Evolutionary conservation across 2,797 vertebrate species (phyloP).

Genomic region (Ctenopoma multispine): DNA sequence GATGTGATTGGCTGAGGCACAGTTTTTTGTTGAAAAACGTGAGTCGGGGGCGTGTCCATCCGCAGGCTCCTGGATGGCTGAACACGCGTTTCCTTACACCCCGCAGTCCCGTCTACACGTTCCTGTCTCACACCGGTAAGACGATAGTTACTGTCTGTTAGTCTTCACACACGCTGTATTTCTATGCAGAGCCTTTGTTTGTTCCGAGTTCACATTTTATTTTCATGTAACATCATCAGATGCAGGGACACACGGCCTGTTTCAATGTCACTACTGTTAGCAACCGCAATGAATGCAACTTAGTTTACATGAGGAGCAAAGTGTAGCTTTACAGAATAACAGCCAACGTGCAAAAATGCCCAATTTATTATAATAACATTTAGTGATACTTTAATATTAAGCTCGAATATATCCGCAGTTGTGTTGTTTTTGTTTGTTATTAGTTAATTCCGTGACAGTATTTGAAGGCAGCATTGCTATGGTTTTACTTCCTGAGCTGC

Average conservation of each 20-base stretch:
- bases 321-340: too few species aligned
- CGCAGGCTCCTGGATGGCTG: conserved; percentile 23
- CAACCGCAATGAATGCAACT: too few species aligned
- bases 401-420: too few species aligned
- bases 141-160: neutral
- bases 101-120: neutral
- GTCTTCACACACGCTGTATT: neutral
- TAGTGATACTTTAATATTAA: too few species aligned
- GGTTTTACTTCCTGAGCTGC: neutral
- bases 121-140: conserved; percentile 59
- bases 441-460: too few species aligned
- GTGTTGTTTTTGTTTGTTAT: too few species aligned
- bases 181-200: neutral
- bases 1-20: conserved; percentile 74
- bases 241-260: neutral
- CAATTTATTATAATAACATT: too few species aligned
- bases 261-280: neutral
- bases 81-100: rapidly evolving
- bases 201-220: neutral
- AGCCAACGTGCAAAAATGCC: too few species aligned
- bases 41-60: conserved; percentile 51
- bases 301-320: too few species aligned
- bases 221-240: neutral
- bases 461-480: too few species aligned
- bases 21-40: neutral